Evolutionary conservation across 2,113 vertebrate genomes (phyloP).

Genomic region (Gambusia holbrooki): DNA sequence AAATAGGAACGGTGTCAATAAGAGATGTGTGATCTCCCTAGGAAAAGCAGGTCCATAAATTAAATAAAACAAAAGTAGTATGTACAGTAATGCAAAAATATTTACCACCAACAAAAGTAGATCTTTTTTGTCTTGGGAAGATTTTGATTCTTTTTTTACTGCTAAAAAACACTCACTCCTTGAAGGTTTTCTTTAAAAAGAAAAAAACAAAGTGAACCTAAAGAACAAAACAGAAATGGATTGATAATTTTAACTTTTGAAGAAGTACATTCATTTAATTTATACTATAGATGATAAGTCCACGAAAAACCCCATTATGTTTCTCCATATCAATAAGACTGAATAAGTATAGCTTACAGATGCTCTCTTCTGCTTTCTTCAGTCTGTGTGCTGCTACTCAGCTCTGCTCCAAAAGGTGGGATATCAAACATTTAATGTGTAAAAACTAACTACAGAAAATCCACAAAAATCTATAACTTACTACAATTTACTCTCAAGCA

Average conservation of each 20-base stretch:
- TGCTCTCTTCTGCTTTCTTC: conserved; percentile 14
- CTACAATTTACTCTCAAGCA: conserved; percentile 16
- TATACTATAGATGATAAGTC: conserved; percentile 47
- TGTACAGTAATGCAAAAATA: no score
- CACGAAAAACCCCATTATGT: conserved; percentile 34
- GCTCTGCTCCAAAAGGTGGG: conserved; percentile 29
- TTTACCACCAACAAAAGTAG: no score
- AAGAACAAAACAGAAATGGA: conserved; percentile 19
- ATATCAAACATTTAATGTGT: conserved; percentile 33
- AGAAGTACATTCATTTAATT: conserved; percentile 43
- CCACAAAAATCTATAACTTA: not conserved
- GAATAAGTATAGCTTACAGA: conserved; percentile 26
- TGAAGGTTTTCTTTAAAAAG: not conserved
- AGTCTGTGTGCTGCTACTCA: conserved; percentile 17
- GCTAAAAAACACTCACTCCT: not conserved
- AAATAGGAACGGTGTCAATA: no score
- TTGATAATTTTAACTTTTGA: conserved; percentile 51
- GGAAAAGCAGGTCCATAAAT: no score
- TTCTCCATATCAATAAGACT: conserved; percentile 20
- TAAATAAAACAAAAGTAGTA: no score
- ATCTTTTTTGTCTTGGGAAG: not conserved
- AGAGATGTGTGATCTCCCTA: no score
- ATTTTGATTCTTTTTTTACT: not conserved
- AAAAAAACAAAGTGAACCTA: conserved; percentile 22
- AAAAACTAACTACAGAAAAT: conserved; percentile 49